Evolutionary conservation across 1,140 invertebrate genomes (phyloP).

Genomic region (Aphelenchoides avenae): DNA sequence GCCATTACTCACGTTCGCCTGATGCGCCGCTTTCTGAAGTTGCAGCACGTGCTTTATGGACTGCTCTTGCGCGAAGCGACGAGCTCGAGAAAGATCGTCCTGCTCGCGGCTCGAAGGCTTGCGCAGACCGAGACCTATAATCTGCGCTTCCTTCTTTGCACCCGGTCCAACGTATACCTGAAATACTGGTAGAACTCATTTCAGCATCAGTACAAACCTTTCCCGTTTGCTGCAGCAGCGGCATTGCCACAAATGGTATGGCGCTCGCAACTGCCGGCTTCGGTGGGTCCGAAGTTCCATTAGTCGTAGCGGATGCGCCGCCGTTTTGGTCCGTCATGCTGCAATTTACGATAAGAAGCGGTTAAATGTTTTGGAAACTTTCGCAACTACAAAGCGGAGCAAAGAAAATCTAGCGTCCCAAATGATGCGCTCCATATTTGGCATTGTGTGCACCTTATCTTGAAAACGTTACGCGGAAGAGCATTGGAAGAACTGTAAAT

Average conservation of each 20-base stretch:
- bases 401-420: too few relatives aligned
- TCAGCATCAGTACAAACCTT: conserved; percentile 35
- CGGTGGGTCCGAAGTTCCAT: too few relatives aligned
- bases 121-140: conserved; percentile 62
- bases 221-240: conserved; percentile 44
- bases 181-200: conserved; percentile 9
- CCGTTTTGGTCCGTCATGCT: too few relatives aligned
- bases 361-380: too few relatives aligned
- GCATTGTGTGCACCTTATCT: too few relatives aligned
- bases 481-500: too few relatives aligned
- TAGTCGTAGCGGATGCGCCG: too few relatives aligned
- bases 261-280: too few relatives aligned
- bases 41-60: conserved; percentile 97
- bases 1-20: conserved; percentile 73
- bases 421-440: too few relatives aligned
- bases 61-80: conserved; percentile 99
- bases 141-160: conserved; percentile 67
- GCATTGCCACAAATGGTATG: conserved; percentile 42
- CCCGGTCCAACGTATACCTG: conserved; percentile 68
- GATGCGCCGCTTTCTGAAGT: conserved; percentile 95
- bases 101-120: conserved; percentile 76
- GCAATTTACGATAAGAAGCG: too few relatives aligned
- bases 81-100: conserved; percentile 82
- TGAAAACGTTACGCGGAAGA: too few relatives aligned
- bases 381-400: too few relatives aligned